Conservation (phyloP, 35 echinoderm and acorn worm genomes). For the Diadema setosum region DNA sequence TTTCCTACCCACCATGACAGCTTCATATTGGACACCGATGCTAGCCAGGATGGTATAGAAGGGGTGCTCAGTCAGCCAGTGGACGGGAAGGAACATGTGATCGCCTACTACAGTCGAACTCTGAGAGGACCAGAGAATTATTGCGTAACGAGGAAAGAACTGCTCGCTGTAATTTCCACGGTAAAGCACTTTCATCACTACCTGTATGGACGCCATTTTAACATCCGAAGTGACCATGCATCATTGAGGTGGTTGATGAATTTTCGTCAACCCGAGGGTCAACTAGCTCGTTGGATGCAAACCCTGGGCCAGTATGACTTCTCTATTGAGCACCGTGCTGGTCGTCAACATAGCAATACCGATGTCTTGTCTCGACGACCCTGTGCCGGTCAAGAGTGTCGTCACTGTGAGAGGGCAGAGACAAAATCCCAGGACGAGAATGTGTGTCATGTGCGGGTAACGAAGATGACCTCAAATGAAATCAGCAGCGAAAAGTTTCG, state of each 20-base stretch:
- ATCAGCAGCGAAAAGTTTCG: background rate
- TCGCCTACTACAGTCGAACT: slow-evolving; percentile 36
- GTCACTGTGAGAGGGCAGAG: background rate
- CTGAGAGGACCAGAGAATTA: slow-evolving; percentile 39
- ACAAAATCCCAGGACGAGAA: background rate
- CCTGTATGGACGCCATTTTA: slow-evolving; percentile 27
- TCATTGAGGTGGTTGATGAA: slow-evolving; percentile 27
- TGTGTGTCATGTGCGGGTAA: too few relatives aligned
- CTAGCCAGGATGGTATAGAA: slow-evolving; percentile 13
- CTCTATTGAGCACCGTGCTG: slow-evolving; percentile 23
- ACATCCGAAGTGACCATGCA: slow-evolving; percentile 54
- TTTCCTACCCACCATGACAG: background rate
- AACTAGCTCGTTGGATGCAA: slow-evolving; percentile 48
- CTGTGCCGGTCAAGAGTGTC: background rate
- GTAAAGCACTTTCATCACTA: slow-evolving; percentile 63
- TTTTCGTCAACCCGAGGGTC: slow-evolving; percentile 22
- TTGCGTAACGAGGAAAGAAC: slow-evolving; percentile 32
- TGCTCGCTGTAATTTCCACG: slow-evolving; percentile 29
- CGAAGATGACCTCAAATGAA: too few relatives aligned
- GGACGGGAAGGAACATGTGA: slow-evolving; percentile 35
- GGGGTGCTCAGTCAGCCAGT: slow-evolving; percentile 41
- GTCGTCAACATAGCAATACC: slow-evolving; percentile 22
- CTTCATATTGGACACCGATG: slow-evolving; percentile 64
- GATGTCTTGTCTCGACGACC: slow-evolving; percentile 49
- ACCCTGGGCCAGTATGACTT: slow-evolving; percentile 39